Conservation (phyloP, 2,113 vertebrate species). For the Megalops atlanticus region DNA sequence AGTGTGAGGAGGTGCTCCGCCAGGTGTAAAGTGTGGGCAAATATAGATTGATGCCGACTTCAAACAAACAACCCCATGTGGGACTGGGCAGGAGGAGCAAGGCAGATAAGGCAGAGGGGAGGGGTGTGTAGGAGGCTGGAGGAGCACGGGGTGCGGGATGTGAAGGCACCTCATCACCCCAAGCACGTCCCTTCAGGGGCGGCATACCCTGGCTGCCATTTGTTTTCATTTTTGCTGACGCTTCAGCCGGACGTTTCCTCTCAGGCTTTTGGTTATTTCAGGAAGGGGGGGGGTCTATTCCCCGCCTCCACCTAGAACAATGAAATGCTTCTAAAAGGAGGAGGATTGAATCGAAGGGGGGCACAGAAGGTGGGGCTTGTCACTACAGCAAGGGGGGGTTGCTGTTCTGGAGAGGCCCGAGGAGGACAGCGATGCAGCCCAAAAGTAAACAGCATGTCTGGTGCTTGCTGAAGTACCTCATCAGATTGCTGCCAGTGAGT, state of each 20-base stretch:
- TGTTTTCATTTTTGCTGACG: constrained; percentile 25
- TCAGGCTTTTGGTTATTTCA: not conserved
- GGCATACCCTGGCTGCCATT: too few species aligned
- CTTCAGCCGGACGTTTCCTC: constrained; percentile 14
- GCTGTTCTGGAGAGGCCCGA: not conserved
- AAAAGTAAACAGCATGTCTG: not conserved
- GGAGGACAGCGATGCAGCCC: not conserved
- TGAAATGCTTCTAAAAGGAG: constrained; percentile 1
- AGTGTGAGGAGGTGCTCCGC: not conserved
- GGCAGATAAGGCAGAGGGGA: constrained; percentile 13
- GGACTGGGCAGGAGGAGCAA: constrained; percentile 18
- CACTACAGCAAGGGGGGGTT: not conserved
- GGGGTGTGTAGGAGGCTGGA: not conserved
- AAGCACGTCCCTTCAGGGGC: constrained; percentile 4
- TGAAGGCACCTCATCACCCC: constrained; percentile 10
- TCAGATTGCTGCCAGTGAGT: not conserved
- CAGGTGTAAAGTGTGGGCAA: constrained; percentile 15
- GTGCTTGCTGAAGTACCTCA: not conserved
- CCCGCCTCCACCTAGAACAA: not conserved
- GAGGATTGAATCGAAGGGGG: constrained; percentile 3
- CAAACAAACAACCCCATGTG: constrained; percentile 13
- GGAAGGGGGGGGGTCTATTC: not conserved
- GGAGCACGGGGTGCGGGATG: not conserved
- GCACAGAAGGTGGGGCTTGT: not conserved
- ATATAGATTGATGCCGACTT: constrained; percentile 21